phyloP scores from a whole-genome alignment of 2,797 vertebrate species.

The Pteropus rufus region DNA sequence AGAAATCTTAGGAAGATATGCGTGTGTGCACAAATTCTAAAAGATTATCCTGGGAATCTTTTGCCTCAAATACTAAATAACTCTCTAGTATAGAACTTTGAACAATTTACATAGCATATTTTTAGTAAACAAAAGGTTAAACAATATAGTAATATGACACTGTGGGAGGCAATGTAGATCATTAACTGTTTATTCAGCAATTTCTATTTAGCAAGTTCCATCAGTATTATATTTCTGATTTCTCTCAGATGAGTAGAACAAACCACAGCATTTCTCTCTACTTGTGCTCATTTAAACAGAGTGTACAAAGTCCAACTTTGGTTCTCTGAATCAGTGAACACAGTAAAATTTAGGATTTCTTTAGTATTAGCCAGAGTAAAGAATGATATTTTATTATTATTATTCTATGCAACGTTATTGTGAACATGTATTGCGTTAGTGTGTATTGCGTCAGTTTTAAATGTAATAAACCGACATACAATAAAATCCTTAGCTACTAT shows the following conservation, averaged over 20 bases:
- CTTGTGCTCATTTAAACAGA: background rate
- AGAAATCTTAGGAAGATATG: background rate
- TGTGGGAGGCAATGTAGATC: background rate
- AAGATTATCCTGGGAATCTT: background rate
- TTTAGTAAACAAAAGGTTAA: conserved; percentile 19
- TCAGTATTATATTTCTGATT: background rate
- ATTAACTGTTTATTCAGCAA: background rate
- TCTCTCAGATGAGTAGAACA: background rate
- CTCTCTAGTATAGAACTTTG: background rate
- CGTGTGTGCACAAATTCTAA: background rate
- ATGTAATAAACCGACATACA: background rate
- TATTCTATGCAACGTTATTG: background rate
- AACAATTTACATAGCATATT: background rate
- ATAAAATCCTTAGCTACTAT: background rate
- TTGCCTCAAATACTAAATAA: background rate
- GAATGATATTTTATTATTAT: background rate
- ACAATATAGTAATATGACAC: background rate
- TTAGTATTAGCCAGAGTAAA: background rate
- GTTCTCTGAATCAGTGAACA: background rate
- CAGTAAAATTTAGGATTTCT: background rate
- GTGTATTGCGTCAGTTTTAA: background rate
- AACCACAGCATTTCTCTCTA: background rate
- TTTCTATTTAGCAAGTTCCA: conserved; percentile 8
- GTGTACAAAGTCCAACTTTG: background rate
- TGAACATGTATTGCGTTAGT: background rate